A percentile compares a stretch with the other conserved stretches of the same genome.
Conservation (phyloP, 2,888 invertebrate species). For the Ophion costatus region DNA sequence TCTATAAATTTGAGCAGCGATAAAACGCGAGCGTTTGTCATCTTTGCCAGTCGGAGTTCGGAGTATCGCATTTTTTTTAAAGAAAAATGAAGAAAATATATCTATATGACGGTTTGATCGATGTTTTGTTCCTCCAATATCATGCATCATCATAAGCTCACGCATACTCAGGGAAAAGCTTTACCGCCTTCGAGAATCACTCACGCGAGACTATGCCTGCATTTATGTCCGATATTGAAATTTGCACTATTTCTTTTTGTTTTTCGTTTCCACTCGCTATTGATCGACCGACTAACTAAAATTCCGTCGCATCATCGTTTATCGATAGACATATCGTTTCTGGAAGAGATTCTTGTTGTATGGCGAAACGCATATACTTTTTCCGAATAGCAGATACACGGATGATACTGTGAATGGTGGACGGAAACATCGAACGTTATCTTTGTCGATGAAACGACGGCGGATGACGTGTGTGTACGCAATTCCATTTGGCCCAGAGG, state of each 20-base stretch:
- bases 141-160: conserved; percentile 28
- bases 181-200: conserved; percentile 11
- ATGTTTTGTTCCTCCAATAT: conserved; percentile 30
- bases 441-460: conserved; percentile 21
- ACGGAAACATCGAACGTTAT: conserved; percentile 22
- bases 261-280: not conserved
- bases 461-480: conserved; percentile 12
- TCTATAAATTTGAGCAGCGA: not conserved
- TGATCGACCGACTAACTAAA: conserved; percentile 10
- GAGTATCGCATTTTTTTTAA: not conserved
- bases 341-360: conserved; percentile 11
- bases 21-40: conserved; percentile 15
- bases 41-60: not conserved
- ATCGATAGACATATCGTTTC: conserved; percentile 30
- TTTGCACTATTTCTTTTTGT: not conserved
- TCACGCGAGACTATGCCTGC: conserved; percentile 5
- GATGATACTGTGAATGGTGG: conserved; percentile 13
- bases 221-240: conserved; percentile 22
- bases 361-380: conserved; percentile 17
- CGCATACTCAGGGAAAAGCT: conserved; percentile 8
- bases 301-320: conserved; percentile 32
- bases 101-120: not conserved
- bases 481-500: conserved; percentile 8
- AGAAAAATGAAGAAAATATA: not conserved
- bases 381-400: not conserved